Conservation (phyloP, 2,888 invertebrate genomes). For the Archips xylosteana region DNA sequence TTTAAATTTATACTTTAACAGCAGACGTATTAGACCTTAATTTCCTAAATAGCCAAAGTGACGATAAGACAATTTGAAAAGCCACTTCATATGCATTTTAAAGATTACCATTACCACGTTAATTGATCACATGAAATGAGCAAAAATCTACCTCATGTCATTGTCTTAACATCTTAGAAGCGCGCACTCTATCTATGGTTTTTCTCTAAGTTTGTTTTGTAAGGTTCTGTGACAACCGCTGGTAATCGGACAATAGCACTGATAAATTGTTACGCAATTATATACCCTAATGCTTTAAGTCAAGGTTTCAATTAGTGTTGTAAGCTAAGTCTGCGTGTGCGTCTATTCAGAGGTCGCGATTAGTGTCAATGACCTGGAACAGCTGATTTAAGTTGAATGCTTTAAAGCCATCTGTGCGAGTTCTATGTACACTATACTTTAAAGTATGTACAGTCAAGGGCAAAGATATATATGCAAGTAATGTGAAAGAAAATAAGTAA, state of each 20-base stretch:
- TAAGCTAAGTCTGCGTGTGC: neutral
- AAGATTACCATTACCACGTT: neutral
- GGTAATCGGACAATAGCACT: slow-evolving; percentile 8
- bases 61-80: neutral
- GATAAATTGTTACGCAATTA: slow-evolving; percentile 3
- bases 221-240: neutral
- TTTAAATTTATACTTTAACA: neutral
- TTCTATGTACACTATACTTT: no score
- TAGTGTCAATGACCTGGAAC: slow-evolving; percentile 20
- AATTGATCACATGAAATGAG: neutral
- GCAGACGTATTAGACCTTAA: neutral
- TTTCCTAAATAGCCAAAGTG: neutral
- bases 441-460: no score
- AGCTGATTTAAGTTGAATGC: slow-evolving; percentile 11
- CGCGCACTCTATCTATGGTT: neutral
- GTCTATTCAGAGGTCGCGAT: slow-evolving; percentile 7
- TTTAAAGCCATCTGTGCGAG: neutral
- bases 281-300: neutral
- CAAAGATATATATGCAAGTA: no score
- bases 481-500: no score
- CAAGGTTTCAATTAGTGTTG: neutral
- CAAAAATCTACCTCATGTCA: neutral
- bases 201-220: neutral
- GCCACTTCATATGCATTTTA: neutral
- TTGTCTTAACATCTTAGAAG: neutral